phyloP scores from a whole-genome alignment of 2,113 vertebrate genomes.

The Conger conger region DNA sequence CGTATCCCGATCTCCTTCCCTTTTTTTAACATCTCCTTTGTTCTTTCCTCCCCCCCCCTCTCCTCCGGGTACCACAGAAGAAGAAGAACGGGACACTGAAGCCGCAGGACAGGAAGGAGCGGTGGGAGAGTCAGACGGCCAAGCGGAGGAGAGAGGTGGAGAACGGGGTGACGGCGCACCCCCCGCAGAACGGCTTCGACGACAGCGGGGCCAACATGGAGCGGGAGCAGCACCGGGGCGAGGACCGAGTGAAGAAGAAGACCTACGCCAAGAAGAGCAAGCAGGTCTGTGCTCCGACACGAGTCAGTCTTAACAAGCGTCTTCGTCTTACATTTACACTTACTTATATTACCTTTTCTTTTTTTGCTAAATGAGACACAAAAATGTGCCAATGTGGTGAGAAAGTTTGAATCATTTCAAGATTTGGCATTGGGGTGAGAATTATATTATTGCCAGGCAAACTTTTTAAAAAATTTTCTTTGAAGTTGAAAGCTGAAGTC shows the following conservation, averaged over 20 bases:
- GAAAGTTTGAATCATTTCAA: no score
- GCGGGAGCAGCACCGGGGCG: slow-evolving; percentile 81
- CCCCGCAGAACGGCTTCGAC: slow-evolving; percentile 82
- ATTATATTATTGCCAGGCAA: no score
- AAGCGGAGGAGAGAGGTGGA: slow-evolving; percentile 86
- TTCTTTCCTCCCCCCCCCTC: slow-evolving; percentile 15
- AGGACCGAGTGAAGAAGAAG: slow-evolving; percentile 85
- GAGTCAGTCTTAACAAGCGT: background rate
- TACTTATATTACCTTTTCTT: no score
- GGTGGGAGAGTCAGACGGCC: slow-evolving; percentile 72
- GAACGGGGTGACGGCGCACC: slow-evolving; percentile 78
- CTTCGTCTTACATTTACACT: no score
- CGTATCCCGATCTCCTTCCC: no score
- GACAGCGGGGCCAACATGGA: slow-evolving; percentile 74
- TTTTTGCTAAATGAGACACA: no score
- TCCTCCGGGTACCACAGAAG: slow-evolving; percentile 26
- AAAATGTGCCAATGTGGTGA: no score
- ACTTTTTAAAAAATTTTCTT: no score
- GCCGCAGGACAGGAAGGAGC: slow-evolving; percentile 84
- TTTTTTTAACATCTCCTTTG: slow-evolving; percentile 4
- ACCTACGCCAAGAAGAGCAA: slow-evolving; percentile 85
- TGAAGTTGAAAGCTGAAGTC: no score
- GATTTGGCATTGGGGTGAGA: no score
- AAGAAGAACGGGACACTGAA: slow-evolving; percentile 87
- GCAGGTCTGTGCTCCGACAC: slow-evolving; percentile 74